phyloP scores from a whole-genome alignment of 2,888 invertebrate genomes.

The Ophraella communa region DNA sequence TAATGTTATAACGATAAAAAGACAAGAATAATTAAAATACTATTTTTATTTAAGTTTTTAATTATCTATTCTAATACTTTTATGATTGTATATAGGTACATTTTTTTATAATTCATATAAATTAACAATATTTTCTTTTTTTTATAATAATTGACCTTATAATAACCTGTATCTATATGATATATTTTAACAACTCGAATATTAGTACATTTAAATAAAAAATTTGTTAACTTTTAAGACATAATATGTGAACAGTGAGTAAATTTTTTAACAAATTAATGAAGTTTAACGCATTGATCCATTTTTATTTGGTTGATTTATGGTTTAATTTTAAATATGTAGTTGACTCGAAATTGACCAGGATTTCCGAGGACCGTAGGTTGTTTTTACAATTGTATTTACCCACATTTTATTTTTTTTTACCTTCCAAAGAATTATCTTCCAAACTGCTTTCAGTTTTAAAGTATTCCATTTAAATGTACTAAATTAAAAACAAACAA shows the following conservation, averaged over 20 bases:
- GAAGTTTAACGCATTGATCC: too few species aligned
- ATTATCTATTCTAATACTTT: slow-evolving; percentile 38
- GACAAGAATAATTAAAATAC: slow-evolving; percentile 31
- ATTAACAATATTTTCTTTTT: slow-evolving; percentile 37
- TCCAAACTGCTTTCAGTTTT: neutral
- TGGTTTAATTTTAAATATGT: too few species aligned
- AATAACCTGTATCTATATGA: slow-evolving; percentile 42
- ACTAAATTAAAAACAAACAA: slow-evolving; percentile 27
- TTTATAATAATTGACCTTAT: slow-evolving; percentile 51
- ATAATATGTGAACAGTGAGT: too few species aligned
- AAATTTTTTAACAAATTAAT: too few species aligned
- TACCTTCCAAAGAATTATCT: too few species aligned
- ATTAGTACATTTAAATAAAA: neutral
- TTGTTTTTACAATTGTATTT: too few species aligned
- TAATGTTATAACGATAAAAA: slow-evolving; percentile 19
- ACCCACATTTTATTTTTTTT: too few species aligned
- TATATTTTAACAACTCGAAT: slow-evolving; percentile 35
- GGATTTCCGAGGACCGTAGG: too few species aligned
- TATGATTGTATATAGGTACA: slow-evolving; percentile 36
- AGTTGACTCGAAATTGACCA: too few species aligned
- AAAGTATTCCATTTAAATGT: slow-evolving; percentile 6
- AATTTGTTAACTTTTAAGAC: neutral
- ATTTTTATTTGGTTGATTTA: too few species aligned
- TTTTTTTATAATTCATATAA: slow-evolving; percentile 33
- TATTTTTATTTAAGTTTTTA: slow-evolving; percentile 29